Conservation (phyloP, 2,888 invertebrate species). For the Pterostichus niger region DNA sequence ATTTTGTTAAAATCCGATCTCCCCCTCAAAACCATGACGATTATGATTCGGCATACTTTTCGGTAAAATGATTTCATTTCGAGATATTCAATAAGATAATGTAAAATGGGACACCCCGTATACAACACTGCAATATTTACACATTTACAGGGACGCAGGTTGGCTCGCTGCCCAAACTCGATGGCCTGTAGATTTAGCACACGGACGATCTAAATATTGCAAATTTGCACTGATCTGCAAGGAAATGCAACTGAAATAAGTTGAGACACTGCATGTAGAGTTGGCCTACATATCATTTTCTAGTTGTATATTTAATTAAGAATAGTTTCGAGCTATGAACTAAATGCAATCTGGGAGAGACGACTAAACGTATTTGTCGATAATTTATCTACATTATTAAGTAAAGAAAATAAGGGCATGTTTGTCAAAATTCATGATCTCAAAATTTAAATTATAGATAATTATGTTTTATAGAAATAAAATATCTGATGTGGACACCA, state of each 20-base stretch:
- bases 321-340: constrained; percentile 8
- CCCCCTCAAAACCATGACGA: no score
- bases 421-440: no score
- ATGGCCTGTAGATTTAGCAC: constrained; percentile 30
- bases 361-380: neutral
- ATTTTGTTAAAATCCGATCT: no score
- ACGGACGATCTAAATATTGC: constrained; percentile 36
- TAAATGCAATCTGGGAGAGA: constrained; percentile 2
- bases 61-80: no score
- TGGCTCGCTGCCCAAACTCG: neutral
- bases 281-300: neutral
- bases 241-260: constrained; percentile 46
- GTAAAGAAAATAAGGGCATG: no score
- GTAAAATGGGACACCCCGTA: no score
- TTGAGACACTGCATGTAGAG: neutral
- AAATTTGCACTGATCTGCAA: constrained; percentile 27
- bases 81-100: no score
- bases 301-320: constrained; percentile 11
- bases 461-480: no score
- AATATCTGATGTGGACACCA: no score
- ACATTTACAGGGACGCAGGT: constrained; percentile 11
- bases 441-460: no score
- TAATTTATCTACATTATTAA: no score
- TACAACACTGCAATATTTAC: constrained; percentile 22
- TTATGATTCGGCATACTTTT: no score